Base-by-base conservation (phyloP, 92 coral and sea anemone genomes). In the Actinernus sp. region DNA sequence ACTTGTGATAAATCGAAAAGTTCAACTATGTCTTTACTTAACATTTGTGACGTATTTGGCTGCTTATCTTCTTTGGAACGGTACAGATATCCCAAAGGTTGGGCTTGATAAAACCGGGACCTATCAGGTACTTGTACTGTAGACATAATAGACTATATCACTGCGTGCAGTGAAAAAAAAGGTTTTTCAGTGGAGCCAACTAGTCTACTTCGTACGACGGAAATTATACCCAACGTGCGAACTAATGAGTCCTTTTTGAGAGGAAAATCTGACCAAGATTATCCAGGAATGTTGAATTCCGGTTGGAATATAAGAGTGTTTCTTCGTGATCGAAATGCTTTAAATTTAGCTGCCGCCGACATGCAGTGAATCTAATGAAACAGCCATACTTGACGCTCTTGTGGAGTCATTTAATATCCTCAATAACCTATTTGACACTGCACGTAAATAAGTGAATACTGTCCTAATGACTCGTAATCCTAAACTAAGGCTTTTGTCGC, bases 361-460 rank as follows among this genome's bases (percentile, higher is more conserved):
- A 28, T 13, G 33, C 44, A 43, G 71, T 11, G 74, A 31, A 30
- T 55, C 60, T 24, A 21, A 21, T 34, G 30, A 45, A 37, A 34
- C 49, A 25, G 11, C 58, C 51, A 40, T 45, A 40, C 67, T 54
- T 62, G 2, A 20, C 24, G 49, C 58, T 38, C 58, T 8, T 44
- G 38, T 57, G 40, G 16, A 46, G 66, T 39, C 38, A 70, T 70
- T 70, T 57, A 70, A 70, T 70, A 70, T 45, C 63, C 45, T 33
- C 53, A 57, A 70, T 70, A 70, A 70, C 62, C 65, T 46, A 37
- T 70, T 26, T 70, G 78, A 70, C 78, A 70, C 78, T 14, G 61
- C 47, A 24, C 61, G 30, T 57, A 54, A 29, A 44, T 11, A 22
- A 23, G 56, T 27, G 41, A 54, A 45, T 26, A 40, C 45, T 14